Base-by-base conservation (phyloP, 2,113 vertebrate genomes). In the Hemiprocne comata region DNA sequence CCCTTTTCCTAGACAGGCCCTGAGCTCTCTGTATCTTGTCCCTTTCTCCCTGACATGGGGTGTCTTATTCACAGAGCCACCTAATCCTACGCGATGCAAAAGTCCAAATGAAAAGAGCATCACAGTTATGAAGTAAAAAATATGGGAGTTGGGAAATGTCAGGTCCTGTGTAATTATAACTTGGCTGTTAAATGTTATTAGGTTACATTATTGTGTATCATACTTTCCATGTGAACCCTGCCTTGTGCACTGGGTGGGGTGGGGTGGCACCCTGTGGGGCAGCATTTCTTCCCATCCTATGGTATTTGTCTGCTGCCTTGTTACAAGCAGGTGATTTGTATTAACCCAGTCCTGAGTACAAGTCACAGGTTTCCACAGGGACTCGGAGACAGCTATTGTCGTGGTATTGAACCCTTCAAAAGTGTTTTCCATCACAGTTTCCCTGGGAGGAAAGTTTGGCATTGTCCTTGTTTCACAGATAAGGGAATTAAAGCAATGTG, bases 101-200 rank as follows among this genome's bases (percentile, higher is more conserved):
- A 84, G 55, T 13, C 21, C 62, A 65, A 57, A 67, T 67, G 67
- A 64, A 93, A 77, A 88, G 72, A 75, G 40, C 61, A 87, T 55
- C 44, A 17, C 40, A 44, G 33, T 65, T 75, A 48, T 0, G 3
- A 93, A 77, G 42, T 28, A 3, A 72, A 88, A 93, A 48, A 44
- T 7, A 65, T 71, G 85, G 51, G 90, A 77, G 75, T 69, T n/a
- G 31, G n/a, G 70, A 85, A 94, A 67, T 24, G 9, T 15, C 73
- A 89, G 4, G 61, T 74, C 51, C 38, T 34, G 38, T 69, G 85
- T 13, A 34, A 73, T 79, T 25, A 58, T n/a, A 77, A 9, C 65
- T 17, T 23, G 65, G 75, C 72, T 90, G 85, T 60, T 71, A 51
- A 34, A 75, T 0, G 9, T n/a, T 69, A 65, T 20, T 29, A 46